Conservation (phyloP, 2,888 invertebrate genomes). For the Agriopis aurantiaria region DNA sequence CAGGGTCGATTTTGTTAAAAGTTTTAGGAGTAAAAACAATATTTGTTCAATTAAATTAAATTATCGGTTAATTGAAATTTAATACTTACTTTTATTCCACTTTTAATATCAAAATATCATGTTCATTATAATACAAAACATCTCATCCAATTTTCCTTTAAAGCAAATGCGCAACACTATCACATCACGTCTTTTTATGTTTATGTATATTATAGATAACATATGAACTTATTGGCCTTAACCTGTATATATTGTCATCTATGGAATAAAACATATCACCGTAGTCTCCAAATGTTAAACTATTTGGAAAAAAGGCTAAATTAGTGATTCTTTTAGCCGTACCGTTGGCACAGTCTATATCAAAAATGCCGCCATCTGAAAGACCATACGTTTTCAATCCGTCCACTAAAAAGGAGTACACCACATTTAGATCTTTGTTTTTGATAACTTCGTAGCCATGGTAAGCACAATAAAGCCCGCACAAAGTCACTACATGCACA, state of each 20-base stretch:
- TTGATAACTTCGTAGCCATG: conserved; percentile 65
- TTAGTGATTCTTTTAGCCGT: conserved; percentile 67
- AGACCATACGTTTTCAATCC: conserved; percentile 67
- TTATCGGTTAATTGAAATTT: not conserved
- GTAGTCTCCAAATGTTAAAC: conserved; percentile 76
- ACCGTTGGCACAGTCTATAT: conserved; percentile 72
- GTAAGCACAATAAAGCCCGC: conserved; percentile 72
- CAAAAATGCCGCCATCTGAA: conserved; percentile 64
- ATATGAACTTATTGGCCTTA: conserved; percentile 73
- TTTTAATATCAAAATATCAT: not conserved
- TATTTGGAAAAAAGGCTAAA: conserved; percentile 66
- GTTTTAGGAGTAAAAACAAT: conserved; percentile 23
- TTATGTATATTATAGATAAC: conserved; percentile 66
- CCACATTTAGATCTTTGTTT: conserved; percentile 65
- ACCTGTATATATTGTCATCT: conserved; percentile 67
- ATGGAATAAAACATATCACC: conserved; percentile 75
- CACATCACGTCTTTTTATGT: conserved; percentile 50
- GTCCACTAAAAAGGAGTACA: conserved; percentile 70
- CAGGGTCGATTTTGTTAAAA: conserved; percentile 31
- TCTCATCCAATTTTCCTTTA: no score
- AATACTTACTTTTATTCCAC: not conserved
- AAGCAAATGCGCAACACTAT: not conserved
- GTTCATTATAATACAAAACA: not conserved
- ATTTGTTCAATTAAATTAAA: conserved; percentile 3
- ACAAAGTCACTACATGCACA: conserved; percentile 73